Evolutionary conservation across 2,797 vertebrate genomes (phyloP).

Genomic region (Acridotheres tristis): DNA sequence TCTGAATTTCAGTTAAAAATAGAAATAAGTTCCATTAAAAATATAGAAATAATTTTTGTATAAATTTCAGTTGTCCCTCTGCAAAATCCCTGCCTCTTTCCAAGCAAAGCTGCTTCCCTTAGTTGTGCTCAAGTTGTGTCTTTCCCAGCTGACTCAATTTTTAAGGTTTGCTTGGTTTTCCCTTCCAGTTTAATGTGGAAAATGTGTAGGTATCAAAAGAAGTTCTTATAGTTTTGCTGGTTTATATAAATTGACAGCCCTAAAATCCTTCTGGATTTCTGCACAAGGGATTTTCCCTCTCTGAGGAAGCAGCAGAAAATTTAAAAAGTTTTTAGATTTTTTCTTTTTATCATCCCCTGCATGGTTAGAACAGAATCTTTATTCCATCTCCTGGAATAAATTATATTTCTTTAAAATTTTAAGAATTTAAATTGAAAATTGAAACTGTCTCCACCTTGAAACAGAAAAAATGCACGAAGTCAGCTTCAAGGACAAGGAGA

Average conservation of each 20-base stretch:
- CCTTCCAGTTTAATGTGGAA: not conserved
- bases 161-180: not conserved
- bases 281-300: not conserved
- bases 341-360: not conserved
- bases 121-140: no score
- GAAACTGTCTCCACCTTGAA: not conserved
- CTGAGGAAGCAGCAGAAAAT: not conserved
- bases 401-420: not conserved
- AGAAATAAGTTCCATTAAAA: no score
- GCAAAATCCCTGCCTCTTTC: not conserved
- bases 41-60: no score
- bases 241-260: not conserved
- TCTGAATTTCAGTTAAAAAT: not conserved
- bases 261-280: not conserved
- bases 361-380: not conserved
- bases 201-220: not conserved
- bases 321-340: no score
- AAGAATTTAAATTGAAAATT: not conserved
- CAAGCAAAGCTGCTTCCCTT: not conserved
- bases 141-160: not conserved
- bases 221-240: not conserved
- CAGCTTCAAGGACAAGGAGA: slow-evolving; percentile 93
- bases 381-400: not conserved
- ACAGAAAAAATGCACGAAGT: slow-evolving; percentile 92
- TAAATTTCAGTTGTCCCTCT: not conserved